Percentiles rank a stretch among this genome's conserved stretches.
These are phyloP conservation scores for Dusona sp. DNA, from an alignment of 2,888 invertebrate genomes.

Conservation along the genomic window DNA sequence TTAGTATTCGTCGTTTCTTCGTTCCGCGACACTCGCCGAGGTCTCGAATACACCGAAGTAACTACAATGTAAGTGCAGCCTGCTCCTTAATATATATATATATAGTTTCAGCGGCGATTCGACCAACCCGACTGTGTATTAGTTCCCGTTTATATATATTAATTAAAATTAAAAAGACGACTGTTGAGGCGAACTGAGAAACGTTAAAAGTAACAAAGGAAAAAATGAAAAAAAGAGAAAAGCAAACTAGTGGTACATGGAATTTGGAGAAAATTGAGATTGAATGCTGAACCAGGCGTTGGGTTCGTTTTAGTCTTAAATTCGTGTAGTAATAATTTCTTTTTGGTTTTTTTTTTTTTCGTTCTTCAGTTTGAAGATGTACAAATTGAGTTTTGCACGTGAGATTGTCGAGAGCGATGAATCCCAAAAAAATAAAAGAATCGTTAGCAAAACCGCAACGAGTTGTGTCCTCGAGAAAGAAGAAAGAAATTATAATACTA, in stretches of 20 bases:
- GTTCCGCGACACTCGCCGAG: conserved; percentile 49
- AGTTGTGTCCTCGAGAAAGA: conserved; percentile 8
- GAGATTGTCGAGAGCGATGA: conserved; percentile 41
- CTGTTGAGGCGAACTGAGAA: conserved; percentile 18
- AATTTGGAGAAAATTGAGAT: conserved; percentile 62
- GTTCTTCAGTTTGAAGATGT: conserved; percentile 53
- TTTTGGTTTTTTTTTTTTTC: conserved; percentile 13
- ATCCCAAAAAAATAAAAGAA: neutral
- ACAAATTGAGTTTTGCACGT: conserved; percentile 60
- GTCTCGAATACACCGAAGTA: conserved; percentile 6
- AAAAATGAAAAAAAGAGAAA: neutral
- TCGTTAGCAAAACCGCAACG: conserved; percentile 21
- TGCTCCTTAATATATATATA: neutral
- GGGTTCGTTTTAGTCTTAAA: conserved; percentile 33
- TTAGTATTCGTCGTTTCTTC: conserved; percentile 51
- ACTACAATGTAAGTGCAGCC: neutral
- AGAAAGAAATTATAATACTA: conserved; percentile 11
- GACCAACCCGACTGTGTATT: neutral
- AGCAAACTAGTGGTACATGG: conserved; percentile 23
- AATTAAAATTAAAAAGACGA: neutral
- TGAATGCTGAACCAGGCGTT: conserved; percentile 42
- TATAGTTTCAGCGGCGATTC: conserved; percentile 20
- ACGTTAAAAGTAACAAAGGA: neutral
- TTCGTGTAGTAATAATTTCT: conserved; percentile 16
- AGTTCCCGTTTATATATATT: conserved; percentile 10